These are phyloP conservation scores for Calypte anna DNA, from an alignment of 2,113 vertebrate genomes.

Conservation along the genomic window DNA sequence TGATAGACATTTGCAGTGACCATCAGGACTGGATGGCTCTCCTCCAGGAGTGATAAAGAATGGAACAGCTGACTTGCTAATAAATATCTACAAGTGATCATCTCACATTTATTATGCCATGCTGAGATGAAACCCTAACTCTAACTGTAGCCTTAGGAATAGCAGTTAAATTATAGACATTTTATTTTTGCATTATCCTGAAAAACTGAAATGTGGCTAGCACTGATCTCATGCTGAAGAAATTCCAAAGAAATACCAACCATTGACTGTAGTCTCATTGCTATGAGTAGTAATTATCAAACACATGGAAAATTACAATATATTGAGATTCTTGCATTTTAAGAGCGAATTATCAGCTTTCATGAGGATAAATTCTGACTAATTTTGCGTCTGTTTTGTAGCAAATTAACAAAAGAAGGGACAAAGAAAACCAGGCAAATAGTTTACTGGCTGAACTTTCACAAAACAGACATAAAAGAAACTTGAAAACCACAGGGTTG, in stretches of 20 bases:
- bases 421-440: neutral
- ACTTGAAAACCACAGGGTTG: neutral
- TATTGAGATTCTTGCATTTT: neutral
- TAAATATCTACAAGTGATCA: slow-evolving; percentile 20
- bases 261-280: neutral
- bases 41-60: neutral
- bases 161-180: neutral
- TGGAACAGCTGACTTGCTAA: slow-evolving; percentile 34
- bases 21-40: neutral
- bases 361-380: neutral
- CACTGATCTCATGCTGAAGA: neutral
- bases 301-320: neutral
- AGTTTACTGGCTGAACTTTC: neutral
- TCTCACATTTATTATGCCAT: neutral
- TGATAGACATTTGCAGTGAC: neutral
- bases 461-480: neutral
- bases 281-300: neutral
- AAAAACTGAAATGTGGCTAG: neutral
- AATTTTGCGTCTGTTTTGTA: neutral
- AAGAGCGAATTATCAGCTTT: neutral
- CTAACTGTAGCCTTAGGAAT: neutral
- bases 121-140: slow-evolving; percentile 13
- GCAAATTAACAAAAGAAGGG: neutral
- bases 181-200: slow-evolving; percentile 11
- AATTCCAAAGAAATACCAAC: neutral